Evolutionary conservation across 1,140 invertebrate genomes (phyloP), one percentile per base, ranked within the genome.

Genomic region (Drosophila nasuta): DNA sequence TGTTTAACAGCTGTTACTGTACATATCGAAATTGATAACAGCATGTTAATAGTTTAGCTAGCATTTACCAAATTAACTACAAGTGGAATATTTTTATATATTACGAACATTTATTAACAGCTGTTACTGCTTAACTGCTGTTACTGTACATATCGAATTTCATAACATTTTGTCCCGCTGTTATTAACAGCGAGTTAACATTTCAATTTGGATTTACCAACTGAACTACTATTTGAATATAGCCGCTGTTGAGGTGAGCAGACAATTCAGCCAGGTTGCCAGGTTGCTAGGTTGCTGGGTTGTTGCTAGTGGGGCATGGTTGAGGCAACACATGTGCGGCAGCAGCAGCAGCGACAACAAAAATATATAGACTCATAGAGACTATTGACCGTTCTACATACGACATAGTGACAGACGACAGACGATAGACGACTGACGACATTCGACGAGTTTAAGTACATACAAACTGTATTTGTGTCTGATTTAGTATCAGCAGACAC

Each of bases 401-500:
- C 48, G 60, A 38, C 51, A 74, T 46, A 62, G 20, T 56, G 56
- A 28, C 64, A 52, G 48, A 35, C 28, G 56, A 28, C 15, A 15
- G 15, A 15, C 13, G 13, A 13, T 48, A 52, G 48, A 35, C 28
- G 59, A 25, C 45, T 49, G 45, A 62, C 67, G 30, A 35, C 67
- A 54, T 62, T 62, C 11, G 58, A 33, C n/a, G n/a, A 7, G n/a
- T 57, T 57, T 49, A 57, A 35, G 41, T 30, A 51, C 68, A 17
- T 62, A 56, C 46, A 63, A 46, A 51, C 30, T 59, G 6, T 56
- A 54, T 20, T 49, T 58, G 49, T 63, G 28, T 13, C 15, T 68
- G 77, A 68, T 68, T 60, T 70, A 54, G 8, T 8, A 38, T 38
- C 65, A 11, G 62, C 43, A 71, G 71, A 74, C 64, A 74, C 51